Percentiles rank a stretch among this genome's conserved stretches.
phyloP scores from a whole-genome alignment of 2,888 invertebrate species.

The Macrophya alboannulata region DNA sequence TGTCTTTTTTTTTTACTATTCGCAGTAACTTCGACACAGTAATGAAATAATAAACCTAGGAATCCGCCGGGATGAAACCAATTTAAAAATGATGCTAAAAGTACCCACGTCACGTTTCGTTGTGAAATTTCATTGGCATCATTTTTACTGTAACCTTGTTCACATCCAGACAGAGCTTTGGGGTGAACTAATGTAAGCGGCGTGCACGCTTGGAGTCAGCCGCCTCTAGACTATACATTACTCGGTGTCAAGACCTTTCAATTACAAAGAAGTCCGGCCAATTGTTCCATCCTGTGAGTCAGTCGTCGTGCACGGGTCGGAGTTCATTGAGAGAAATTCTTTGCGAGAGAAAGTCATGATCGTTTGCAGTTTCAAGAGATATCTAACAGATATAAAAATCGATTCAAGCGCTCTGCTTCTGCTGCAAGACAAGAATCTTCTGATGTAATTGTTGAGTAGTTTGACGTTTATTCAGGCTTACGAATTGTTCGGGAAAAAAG shows the following conservation, averaged over 20 bases:
- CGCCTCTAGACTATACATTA: slow-evolving; percentile 21
- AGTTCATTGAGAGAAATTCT: slow-evolving; percentile 60
- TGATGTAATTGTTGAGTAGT: not conserved
- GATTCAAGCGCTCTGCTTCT: not conserved
- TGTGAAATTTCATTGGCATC: not conserved
- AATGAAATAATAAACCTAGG: not conserved
- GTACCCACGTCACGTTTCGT: not conserved
- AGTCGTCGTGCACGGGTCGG: slow-evolving; percentile 67
- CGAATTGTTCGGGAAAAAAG: not conserved
- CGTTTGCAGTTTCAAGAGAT: not conserved
- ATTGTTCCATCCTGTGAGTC: slow-evolving; percentile 74
- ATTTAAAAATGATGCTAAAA: not conserved
- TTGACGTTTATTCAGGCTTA: not conserved
- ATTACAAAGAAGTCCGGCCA: slow-evolving; percentile 71
- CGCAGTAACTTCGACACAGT: not conserved
- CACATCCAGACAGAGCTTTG: not conserved
- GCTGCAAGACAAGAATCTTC: not conserved
- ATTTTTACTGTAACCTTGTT: not conserved
- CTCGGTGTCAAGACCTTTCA: slow-evolving; percentile 70
- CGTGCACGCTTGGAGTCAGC: slow-evolving; percentile 8
- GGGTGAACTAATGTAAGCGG: slow-evolving; percentile 21
- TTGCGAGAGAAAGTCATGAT: slow-evolving; percentile 45
- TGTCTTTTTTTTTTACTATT: not conserved
- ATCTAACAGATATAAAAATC: not conserved
- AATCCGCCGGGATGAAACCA: not conserved